Conservation (phyloP, 1,140 invertebrate species). For the Pseudachorutes palmiensis region DNA sequence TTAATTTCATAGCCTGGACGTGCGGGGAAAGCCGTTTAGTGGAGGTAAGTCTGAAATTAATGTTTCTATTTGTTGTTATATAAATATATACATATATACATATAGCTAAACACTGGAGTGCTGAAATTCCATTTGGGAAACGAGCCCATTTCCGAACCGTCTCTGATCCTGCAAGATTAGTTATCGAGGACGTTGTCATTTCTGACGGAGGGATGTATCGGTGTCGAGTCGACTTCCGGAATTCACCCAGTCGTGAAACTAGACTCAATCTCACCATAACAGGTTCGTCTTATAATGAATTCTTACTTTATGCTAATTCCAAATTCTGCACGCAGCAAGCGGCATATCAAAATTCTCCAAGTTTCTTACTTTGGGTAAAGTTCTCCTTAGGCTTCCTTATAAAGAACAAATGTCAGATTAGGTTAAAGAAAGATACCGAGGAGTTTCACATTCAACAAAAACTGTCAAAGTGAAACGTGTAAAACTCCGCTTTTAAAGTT, state of each 20-base stretch:
- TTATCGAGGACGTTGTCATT: constrained; percentile 46
- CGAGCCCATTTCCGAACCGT: constrained; percentile 63
- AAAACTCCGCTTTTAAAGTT: constrained; percentile 5
- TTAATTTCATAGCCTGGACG: constrained; percentile 62
- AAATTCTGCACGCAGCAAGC: too few relatives aligned
- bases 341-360: too few relatives aligned
- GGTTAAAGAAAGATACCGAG: neutral
- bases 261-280: constrained; percentile 51
- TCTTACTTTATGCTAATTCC: neutral
- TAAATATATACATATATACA: too few relatives aligned
- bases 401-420: neutral
- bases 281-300: constrained; percentile 43
- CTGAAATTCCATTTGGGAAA: constrained; percentile 58
- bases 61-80: too few relatives aligned
- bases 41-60: too few relatives aligned
- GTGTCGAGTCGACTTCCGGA: constrained; percentile 53
- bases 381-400: neutral
- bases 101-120: constrained; percentile 71
- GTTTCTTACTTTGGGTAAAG: too few relatives aligned
- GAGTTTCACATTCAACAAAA: neutral
- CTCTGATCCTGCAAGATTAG: constrained; percentile 46
- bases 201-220: constrained; percentile 51
- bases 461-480: constrained; percentile 2
- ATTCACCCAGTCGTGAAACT: constrained; percentile 50
- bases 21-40: constrained; percentile 58